A percentile compares a stretch with the other conserved stretches of the same genome.
Conservation (phyloP, 2,113 vertebrate genomes). For the rabbit (Oryctolagus cuniculus) region DNA sequence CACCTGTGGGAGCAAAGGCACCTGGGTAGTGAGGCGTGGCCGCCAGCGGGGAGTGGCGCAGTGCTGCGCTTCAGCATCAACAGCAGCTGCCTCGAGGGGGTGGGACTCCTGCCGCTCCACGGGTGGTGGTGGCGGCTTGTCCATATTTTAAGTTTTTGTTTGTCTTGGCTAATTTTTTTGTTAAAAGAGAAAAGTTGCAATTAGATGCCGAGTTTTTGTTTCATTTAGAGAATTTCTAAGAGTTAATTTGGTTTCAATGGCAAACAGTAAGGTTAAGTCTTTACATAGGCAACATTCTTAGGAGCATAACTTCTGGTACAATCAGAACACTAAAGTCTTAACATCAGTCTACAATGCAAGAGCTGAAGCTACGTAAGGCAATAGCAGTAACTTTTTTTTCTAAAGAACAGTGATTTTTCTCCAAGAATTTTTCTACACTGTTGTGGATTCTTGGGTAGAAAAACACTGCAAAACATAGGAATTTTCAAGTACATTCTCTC, state of each 20-base stretch:
- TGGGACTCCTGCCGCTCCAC: no score
- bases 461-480: background rate
- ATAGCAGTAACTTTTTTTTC: background rate
- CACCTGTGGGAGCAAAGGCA: conserved; percentile 87
- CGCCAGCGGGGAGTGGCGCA: background rate
- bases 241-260: conserved; percentile 8
- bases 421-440: background rate
- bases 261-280: background rate
- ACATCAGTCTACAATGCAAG: background rate
- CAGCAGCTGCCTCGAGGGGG: background rate
- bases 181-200: background rate
- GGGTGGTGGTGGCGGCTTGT: conserved; percentile 7
- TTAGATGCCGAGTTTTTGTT: background rate
- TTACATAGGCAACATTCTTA: background rate
- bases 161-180: background rate
- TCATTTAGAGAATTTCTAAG: conserved; percentile 5
- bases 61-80: background rate
- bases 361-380: background rate
- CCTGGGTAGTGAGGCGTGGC: background rate
- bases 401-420: background rate
- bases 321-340: background rate
- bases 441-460: background rate
- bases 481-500: background rate
- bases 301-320: background rate
- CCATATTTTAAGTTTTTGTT: background rate